Conservation (phyloP, 2,797 vertebrate species). For the Eulemur rubriventer region DNA sequence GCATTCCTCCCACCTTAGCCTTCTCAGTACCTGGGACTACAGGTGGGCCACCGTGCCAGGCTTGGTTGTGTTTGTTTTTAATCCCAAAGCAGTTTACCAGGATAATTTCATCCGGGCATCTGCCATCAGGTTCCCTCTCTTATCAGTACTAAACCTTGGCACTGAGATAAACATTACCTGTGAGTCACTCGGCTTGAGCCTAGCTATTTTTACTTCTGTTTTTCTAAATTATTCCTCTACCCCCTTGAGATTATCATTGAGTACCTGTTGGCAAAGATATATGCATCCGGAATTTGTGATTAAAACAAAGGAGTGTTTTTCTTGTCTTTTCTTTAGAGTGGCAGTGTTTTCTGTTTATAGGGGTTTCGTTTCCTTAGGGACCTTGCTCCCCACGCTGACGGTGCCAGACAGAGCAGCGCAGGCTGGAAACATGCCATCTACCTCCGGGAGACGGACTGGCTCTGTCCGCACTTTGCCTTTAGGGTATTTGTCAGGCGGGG, state of each 20-base stretch:
- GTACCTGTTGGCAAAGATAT: background rate
- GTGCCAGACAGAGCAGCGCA: background rate
- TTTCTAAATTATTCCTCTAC: background rate
- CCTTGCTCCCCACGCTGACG: background rate
- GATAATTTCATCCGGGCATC: background rate
- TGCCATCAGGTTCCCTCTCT: background rate
- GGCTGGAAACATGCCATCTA: fast-evolving
- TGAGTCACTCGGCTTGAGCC: background rate
- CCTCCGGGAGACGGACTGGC: background rate
- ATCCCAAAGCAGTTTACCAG: background rate
- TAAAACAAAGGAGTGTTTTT: background rate
- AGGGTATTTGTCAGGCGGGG: background rate
- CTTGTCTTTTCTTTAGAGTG: background rate
- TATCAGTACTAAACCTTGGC: background rate
- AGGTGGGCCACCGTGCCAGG: background rate
- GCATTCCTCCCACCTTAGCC: background rate
- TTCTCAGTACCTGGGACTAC: background rate
- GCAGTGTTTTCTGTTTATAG: background rate
- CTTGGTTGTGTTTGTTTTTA: background rate
- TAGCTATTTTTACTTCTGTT: background rate
- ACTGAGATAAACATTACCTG: background rate
- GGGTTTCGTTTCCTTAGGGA: background rate
- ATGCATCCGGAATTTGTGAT: background rate
- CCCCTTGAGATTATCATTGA: background rate
- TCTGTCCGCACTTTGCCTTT: background rate